These are phyloP conservation scores for Helobdella robusta DNA, from an alignment of 2,888 invertebrate species.

Conservation along the genomic window DNA sequence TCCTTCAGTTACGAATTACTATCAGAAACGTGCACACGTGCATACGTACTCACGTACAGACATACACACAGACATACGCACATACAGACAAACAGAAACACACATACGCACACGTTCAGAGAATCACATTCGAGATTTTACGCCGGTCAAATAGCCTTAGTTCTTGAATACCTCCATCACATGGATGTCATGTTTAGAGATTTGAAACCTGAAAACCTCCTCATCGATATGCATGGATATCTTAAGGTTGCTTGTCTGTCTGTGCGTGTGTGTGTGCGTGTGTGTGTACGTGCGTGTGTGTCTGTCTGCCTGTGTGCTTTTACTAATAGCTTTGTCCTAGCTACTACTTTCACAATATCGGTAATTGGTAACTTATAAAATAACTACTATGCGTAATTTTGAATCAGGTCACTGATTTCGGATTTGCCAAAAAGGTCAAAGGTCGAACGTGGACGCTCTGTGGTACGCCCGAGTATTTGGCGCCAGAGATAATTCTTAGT, in stretches of 20 bases:
- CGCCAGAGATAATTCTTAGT: conserved; percentile 58
- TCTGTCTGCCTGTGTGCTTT: background rate
- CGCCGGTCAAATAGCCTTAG: conserved; percentile 78
- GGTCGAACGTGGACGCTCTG: conserved; percentile 99
- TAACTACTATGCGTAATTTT: background rate
- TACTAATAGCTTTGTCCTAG: background rate
- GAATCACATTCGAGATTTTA: conserved; percentile 39
- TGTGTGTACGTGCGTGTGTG: background rate
- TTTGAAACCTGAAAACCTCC: conserved; percentile 91
- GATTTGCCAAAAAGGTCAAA: conserved; percentile 95
- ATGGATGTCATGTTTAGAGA: conserved; percentile 96
- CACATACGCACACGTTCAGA: conserved; percentile 28
- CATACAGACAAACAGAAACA: too few relatives aligned
- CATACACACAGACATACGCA: too few relatives aligned
- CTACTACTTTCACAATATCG: background rate
- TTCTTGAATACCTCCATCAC: conserved; percentile 97
- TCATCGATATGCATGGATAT: conserved; percentile 85
- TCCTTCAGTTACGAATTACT: too few relatives aligned
- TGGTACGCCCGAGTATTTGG: conserved; percentile 81
- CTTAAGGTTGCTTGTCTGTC: conserved; percentile 61
- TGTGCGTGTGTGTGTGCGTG: background rate
- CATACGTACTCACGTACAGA: too few relatives aligned
- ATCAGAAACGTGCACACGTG: background rate
- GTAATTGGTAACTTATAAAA: background rate
- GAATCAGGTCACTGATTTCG: conserved; percentile 87